phyloP scores from a whole-genome alignment of 2,797 vertebrate species.

The Gallinago nigripennis region DNA sequence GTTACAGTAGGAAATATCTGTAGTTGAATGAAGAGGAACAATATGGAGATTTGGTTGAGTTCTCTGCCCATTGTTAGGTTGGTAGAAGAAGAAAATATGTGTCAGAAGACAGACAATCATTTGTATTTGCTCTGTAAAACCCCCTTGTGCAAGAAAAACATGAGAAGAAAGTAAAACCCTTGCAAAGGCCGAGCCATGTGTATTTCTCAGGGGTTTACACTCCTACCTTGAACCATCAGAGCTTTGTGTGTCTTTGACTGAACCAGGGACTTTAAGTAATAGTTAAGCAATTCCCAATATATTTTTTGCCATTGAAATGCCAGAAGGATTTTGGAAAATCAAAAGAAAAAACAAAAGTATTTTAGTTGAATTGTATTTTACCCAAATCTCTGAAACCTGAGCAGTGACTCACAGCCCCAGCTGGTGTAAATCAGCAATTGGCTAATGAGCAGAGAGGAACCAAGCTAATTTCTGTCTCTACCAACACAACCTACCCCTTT shows the following conservation, averaged over 20 bases:
- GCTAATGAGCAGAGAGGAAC: not conserved
- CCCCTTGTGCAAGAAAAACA: not conserved
- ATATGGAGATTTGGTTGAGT: not conserved
- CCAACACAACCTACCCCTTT: fast-evolving
- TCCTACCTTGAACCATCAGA: not conserved
- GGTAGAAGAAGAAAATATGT: not conserved
- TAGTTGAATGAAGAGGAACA: not conserved
- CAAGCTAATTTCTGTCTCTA: not conserved
- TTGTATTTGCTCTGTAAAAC: not conserved
- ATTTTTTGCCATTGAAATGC: not conserved
- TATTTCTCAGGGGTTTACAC: not conserved
- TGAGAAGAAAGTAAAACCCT: not conserved
- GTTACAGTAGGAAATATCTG: not conserved
- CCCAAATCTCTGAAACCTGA: not conserved
- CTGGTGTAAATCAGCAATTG: not conserved
- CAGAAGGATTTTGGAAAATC: not conserved
- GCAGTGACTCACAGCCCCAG: not conserved
- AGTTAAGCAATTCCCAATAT: not conserved
- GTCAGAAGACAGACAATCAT: not conserved
- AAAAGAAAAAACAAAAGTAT: not conserved
- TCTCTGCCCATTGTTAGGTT: not conserved
- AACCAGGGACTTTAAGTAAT: not conserved
- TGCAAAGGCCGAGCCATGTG: not conserved
- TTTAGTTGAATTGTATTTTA: not conserved
- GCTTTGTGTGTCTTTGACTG: not conserved